Conservation (phyloP, 2,888 invertebrate genomes). For the Leptinotarsa tumamoca region DNA sequence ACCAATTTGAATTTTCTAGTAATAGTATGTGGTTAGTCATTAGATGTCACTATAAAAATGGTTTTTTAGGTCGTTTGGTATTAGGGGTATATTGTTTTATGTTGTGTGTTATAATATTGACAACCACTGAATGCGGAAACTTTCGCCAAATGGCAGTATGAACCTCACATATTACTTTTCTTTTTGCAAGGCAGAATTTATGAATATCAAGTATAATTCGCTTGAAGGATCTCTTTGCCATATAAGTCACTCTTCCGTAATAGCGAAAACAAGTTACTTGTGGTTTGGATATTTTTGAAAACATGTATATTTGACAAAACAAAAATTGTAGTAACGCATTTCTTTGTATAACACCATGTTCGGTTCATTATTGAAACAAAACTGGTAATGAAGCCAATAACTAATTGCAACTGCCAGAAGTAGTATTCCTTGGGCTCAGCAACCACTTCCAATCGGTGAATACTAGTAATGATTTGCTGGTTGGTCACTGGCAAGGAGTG, state of each 20-base stretch:
- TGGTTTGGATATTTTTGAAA: neutral
- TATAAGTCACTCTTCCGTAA: neutral
- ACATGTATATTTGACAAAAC: neutral
- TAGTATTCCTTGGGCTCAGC: slow-evolving; percentile 40
- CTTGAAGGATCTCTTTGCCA: slow-evolving; percentile 3
- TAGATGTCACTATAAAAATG: slow-evolving; percentile 65
- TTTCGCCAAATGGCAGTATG: slow-evolving; percentile 35
- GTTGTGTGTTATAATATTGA: slow-evolving; percentile 62
- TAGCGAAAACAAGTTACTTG: neutral
- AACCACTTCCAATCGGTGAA: neutral
- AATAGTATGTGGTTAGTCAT: slow-evolving; percentile 56
- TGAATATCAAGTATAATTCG: neutral
- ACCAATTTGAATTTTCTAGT: slow-evolving; percentile 62
- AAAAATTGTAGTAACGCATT: neutral
- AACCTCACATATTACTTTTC: slow-evolving; percentile 43
- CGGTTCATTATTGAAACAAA: too few relatives aligned
- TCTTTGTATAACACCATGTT: neutral
- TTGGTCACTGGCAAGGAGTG: slow-evolving; percentile 45
- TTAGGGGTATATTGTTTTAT: slow-evolving; percentile 62
- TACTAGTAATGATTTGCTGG: slow-evolving; percentile 25
- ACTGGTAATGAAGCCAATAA: slow-evolving; percentile 30
- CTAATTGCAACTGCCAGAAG: slow-evolving; percentile 45
- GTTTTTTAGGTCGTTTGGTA: slow-evolving; percentile 65
- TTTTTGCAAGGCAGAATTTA: slow-evolving; percentile 35
- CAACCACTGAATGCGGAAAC: slow-evolving; percentile 54